Evolutionary conservation across 2,888 invertebrate species (phyloP).

Genomic region (Macaria liturata): DNA sequence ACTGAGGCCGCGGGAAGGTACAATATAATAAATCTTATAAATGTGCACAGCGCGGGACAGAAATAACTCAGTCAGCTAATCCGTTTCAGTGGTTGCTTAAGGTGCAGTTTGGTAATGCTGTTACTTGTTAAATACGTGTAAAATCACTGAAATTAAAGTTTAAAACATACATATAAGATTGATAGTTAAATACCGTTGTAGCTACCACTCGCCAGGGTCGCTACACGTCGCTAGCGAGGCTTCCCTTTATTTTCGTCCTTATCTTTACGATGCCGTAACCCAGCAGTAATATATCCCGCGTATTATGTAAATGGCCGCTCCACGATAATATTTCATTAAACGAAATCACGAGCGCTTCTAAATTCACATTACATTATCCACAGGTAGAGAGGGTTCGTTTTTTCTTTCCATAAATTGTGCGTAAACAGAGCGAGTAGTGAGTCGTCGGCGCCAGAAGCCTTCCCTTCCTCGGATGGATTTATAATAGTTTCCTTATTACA

Average conservation of each 20-base stretch:
- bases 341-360: slow-evolving; percentile 36
- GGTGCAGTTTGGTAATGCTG: too few relatives aligned
- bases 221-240: too few relatives aligned
- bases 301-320: slow-evolving; percentile 37
- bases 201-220: too few relatives aligned
- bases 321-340: slow-evolving; percentile 39
- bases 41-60: too few relatives aligned
- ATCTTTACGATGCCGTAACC: slow-evolving; percentile 35
- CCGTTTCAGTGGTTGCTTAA: too few relatives aligned
- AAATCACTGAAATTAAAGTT: too few relatives aligned
- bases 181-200: too few relatives aligned
- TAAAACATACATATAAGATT: too few relatives aligned
- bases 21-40: too few relatives aligned
- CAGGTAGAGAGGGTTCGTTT: slow-evolving; percentile 31
- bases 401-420: slow-evolving; percentile 16
- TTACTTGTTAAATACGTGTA: too few relatives aligned
- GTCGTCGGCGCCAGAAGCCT: slow-evolving; percentile 20
- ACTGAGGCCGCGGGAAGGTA: slow-evolving; percentile 3
- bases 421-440: slow-evolving; percentile 19
- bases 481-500: slow-evolving; percentile 31
- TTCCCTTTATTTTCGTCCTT: slow-evolving; percentile 30
- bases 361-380: slow-evolving; percentile 32
- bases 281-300: slow-evolving; percentile 31
- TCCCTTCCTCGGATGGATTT: slow-evolving; percentile 20
- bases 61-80: too few relatives aligned